Percentiles rank a stretch among this genome's conserved stretches.
Evolutionary conservation across 2,113 vertebrate species (phyloP).

Genomic region (Scortum barcoo): DNA sequence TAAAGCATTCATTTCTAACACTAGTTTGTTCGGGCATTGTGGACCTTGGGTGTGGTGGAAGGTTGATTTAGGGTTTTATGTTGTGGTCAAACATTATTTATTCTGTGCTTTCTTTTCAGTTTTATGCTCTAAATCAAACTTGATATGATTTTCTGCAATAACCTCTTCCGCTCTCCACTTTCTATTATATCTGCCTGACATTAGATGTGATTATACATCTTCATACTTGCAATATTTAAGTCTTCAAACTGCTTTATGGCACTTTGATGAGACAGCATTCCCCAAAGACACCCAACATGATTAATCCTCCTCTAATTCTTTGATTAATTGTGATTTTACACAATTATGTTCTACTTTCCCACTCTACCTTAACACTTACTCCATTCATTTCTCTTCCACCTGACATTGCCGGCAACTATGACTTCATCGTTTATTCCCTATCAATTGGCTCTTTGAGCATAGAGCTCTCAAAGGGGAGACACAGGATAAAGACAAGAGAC

Average conservation of each 20-base stretch:
- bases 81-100: constrained; percentile 32
- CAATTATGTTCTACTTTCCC: constrained; percentile 44
- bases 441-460: constrained; percentile 59
- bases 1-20: constrained; percentile 56
- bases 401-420: constrained; percentile 53
- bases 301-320: constrained; percentile 41
- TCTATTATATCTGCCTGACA: background rate
- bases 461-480: constrained; percentile 49
- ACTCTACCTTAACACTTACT: constrained; percentile 36
- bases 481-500: constrained; percentile 66
- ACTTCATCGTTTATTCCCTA: constrained; percentile 72
- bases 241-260: constrained; percentile 29
- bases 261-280: constrained; percentile 34
- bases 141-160: background rate
- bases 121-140: constrained; percentile 20
- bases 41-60: constrained; percentile 16
- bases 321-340: constrained; percentile 56
- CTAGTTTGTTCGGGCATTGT: constrained; percentile 29
- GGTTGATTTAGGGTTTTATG: constrained; percentile 36
- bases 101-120: constrained; percentile 24
- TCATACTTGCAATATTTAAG: constrained; percentile 13
- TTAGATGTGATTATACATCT: constrained; percentile 34
- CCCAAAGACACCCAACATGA: constrained; percentile 21
- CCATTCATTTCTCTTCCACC: constrained; percentile 51
- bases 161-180: background rate